Percentiles rank a stretch among this genome's conserved stretches.
Conservation (phyloP, 2,113 vertebrate species). For the Psittacara wagleri region DNA sequence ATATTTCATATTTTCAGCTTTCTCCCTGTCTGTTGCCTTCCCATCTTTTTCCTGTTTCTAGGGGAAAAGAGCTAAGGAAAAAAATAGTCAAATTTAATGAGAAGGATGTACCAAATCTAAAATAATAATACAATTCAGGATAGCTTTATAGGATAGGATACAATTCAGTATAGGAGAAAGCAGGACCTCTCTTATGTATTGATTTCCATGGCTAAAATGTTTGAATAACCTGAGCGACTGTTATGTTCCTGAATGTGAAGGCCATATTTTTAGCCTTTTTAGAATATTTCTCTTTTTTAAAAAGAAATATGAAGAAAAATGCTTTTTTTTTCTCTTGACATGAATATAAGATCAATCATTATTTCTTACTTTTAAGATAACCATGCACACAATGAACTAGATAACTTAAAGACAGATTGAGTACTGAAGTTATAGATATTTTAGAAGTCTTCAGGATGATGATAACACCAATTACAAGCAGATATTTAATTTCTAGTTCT, state of each 20-base stretch:
- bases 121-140: background rate
- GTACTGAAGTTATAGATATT: background rate
- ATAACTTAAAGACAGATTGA: background rate
- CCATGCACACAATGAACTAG: background rate
- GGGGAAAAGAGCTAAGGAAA: background rate
- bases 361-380: background rate
- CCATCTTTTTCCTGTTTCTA: background rate
- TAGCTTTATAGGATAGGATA: background rate
- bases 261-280: background rate
- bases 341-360: background rate
- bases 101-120: background rate
- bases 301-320: background rate
- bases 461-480: background rate
- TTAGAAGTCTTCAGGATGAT: background rate
- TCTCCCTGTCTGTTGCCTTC: background rate
- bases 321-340: background rate
- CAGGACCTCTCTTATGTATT: background rate
- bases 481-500: background rate
- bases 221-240: background rate
- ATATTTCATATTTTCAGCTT: background rate
- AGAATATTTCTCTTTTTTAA: background rate
- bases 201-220: background rate
- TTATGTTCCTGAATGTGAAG: background rate
- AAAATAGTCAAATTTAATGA: background rate
- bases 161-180: background rate